These are phyloP conservation scores for Dreissena polymorpha DNA, from an alignment of 1,140 invertebrate genomes.

Conservation along the genomic window DNA sequence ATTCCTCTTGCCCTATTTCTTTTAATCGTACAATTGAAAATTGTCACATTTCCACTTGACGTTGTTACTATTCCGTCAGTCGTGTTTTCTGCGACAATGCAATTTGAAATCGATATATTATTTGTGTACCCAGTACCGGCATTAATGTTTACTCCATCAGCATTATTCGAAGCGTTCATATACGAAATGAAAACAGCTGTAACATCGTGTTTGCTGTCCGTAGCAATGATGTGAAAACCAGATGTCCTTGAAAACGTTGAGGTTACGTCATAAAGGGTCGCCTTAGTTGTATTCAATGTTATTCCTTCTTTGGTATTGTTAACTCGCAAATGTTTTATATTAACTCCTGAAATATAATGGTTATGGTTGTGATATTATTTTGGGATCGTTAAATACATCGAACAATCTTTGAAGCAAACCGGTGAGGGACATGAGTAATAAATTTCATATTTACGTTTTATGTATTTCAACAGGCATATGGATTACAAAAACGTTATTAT, in stretches of 20 bases:
- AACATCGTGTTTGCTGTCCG: background rate
- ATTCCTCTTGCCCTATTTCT: too few relatives aligned
- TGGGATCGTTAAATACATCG: background rate
- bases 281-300: background rate
- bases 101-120: conserved; percentile 1
- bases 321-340: background rate
- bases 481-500: background rate
- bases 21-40: too few relatives aligned
- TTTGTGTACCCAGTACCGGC: background rate
- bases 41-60: too few relatives aligned
- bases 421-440: background rate
- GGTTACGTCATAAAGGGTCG: background rate
- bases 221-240: background rate
- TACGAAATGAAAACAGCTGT: background rate
- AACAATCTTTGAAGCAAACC: background rate
- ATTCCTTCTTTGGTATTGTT: conserved; percentile 32
- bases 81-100: background rate
- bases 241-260: background rate
- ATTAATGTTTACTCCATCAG: background rate
- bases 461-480: background rate
- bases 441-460: background rate
- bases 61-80: too few relatives aligned
- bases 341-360: background rate
- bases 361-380: too few relatives aligned
- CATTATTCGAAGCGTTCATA: background rate